Evolutionary conservation across 2,888 invertebrate species (phyloP), one percentile per base, ranked within the genome.

Genomic region (Eledona agricola): DNA sequence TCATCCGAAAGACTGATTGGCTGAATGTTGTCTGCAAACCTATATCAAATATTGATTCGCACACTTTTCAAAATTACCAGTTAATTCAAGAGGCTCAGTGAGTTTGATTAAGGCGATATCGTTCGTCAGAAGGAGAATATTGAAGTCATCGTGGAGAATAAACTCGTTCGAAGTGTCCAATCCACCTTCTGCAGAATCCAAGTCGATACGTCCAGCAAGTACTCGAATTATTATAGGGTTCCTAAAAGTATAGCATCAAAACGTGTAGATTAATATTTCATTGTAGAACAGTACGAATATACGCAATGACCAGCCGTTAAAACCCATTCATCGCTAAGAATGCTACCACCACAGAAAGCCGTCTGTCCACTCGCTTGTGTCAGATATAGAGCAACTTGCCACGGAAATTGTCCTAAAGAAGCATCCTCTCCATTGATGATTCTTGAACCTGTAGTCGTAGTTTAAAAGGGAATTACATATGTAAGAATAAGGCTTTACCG

Each of bases 261-360:
- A 19, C 4, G n/a, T n/a, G n/a, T 28, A 10, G 3, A 15, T 3
- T 32, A 32, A 32, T 13, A 15, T 7, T 6, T 16, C 1, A 10
- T 5, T 17, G 15, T n/a, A 4, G 1, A 3, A 3, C 2, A 1
- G 5, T 23, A 38, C 38, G 13, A 12, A 5, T 13, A 6, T 4
- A 38, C 25, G 15, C 38, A 38, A 12, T 38, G 38, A 4, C 23
- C 38, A 2, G 25, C 38, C 2, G 38, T 38, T 13, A 38, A 23
- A 4, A 38, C 11, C 38, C 38, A 38, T 13, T 22, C 6, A 3
- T 38, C 38, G 13, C 13, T 25, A 23, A 38, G 22, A 12, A 38
- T 4, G 15, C 23, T 11, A 23, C 38, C 38, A 1, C 38, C 38
- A 9, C 38, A 38, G 1, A 38, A 9, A 15, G 2, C 22, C 1